phyloP scores from a whole-genome alignment of 2,888 invertebrate species.

The Buathra laborator region DNA sequence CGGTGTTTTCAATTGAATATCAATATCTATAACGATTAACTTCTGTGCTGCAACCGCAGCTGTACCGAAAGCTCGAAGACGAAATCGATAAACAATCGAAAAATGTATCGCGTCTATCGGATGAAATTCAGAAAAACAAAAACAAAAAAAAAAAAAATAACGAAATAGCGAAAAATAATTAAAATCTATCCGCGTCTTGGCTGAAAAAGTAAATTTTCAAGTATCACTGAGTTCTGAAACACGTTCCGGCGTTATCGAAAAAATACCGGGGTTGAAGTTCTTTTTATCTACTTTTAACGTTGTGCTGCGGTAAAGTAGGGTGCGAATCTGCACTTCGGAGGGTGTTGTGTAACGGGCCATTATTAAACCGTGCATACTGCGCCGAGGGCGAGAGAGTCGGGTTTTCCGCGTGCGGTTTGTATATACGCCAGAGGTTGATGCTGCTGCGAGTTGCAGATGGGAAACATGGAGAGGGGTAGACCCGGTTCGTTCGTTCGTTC shows the following conservation, averaged over 20 bases:
- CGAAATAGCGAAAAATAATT: neutral
- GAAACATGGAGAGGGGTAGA: constrained; percentile 23
- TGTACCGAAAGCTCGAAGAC: neutral
- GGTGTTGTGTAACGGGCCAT: constrained; percentile 57
- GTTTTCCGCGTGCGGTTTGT: constrained; percentile 14
- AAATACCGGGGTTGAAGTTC: constrained; percentile 26
- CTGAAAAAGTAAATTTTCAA: neutral
- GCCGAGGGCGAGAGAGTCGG: constrained; percentile 13
- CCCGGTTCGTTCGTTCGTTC: constrained; percentile 46
- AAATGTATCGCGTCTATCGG: constrained; percentile 9
- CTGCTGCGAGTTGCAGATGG: constrained; percentile 10
- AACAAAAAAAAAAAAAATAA: neutral
- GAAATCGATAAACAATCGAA: constrained; percentile 19
- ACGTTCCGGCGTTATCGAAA: constrained; percentile 27
- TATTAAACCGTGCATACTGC: constrained; percentile 42
- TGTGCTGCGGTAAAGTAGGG: constrained; percentile 15
- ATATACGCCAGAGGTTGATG: constrained; percentile 26
- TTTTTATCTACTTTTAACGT: constrained; percentile 18
- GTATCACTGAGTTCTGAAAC: constrained; percentile 1
- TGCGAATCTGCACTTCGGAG: constrained; percentile 39
- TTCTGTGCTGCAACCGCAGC: constrained; percentile 6
- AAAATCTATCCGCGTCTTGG: neutral
- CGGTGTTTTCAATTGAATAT: neutral
- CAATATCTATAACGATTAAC: constrained; percentile 8
- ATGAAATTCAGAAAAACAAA: neutral